A percentile compares a stretch with the other conserved stretches of the same genome.
phyloP scores from a whole-genome alignment of 2,888 invertebrate species.

The Priocnemis perturbator region DNA sequence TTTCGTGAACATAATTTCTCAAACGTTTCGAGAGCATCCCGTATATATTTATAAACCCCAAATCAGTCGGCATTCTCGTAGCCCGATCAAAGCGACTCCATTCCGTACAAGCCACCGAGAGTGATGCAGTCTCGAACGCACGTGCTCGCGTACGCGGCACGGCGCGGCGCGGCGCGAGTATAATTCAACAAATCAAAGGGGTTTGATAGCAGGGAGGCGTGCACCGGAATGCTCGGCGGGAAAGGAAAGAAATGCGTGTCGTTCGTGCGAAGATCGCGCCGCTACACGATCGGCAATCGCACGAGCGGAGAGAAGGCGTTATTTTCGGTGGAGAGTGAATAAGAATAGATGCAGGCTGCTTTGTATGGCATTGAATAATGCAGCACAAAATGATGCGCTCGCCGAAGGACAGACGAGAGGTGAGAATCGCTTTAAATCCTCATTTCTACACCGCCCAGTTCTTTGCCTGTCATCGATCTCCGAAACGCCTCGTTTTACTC shows the following conservation, averaged over 20 bases:
- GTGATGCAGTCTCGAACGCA: too few species aligned
- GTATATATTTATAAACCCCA: too few species aligned
- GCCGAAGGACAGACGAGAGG: constrained; percentile 1
- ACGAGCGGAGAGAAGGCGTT: neutral
- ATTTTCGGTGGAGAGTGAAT: constrained; percentile 4
- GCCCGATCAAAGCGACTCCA: too few species aligned
- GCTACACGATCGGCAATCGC: neutral
- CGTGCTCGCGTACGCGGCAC: too few species aligned
- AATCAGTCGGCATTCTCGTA: too few species aligned
- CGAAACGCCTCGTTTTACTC: neutral
- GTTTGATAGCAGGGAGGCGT: neutral
- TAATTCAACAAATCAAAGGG: constrained; percentile 1
- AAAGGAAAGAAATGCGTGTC: constrained; percentile 5
- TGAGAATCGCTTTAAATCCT: constrained; percentile 15
- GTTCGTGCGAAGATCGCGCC: neutral
- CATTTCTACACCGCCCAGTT: constrained; percentile 1
- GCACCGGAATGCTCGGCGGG: neutral
- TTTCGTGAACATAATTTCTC: too few species aligned
- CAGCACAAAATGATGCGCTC: neutral
- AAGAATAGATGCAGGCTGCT: neutral
- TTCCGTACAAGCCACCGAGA: too few species aligned
- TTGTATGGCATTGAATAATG: neutral
- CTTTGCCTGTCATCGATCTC: neutral
- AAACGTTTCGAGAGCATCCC: too few species aligned
- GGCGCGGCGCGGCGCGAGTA: too few species aligned